Percentiles rank a stretch among this genome's conserved stretches.
Conservation (phyloP, 2,888 invertebrate genomes). For the Drosophila bunnanda region DNA sequence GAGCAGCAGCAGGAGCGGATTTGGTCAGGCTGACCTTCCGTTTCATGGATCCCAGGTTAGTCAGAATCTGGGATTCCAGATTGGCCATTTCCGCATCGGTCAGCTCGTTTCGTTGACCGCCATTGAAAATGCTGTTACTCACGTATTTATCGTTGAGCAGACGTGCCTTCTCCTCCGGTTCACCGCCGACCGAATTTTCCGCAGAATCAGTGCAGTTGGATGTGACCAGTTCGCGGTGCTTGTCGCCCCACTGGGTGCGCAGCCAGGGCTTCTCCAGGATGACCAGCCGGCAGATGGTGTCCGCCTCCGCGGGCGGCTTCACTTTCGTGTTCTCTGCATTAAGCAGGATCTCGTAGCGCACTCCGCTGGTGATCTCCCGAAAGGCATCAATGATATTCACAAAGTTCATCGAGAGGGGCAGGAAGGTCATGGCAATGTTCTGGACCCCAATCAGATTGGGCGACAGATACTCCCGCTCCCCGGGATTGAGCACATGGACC, state of each 20-base stretch:
- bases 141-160: slow-evolving; percentile 81
- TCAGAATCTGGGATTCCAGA: slow-evolving; percentile 82
- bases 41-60: slow-evolving; percentile 46
- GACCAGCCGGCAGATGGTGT: slow-evolving; percentile 86
- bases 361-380: slow-evolving; percentile 83
- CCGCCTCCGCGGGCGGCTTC: slow-evolving; percentile 76
- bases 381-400: slow-evolving; percentile 83
- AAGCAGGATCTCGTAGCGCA: slow-evolving; percentile 82
- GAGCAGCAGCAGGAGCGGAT: slow-evolving; percentile 15
- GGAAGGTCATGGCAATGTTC: slow-evolving; percentile 83
- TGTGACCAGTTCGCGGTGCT: slow-evolving; percentile 87
- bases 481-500: slow-evolving; percentile 82
- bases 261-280: slow-evolving; percentile 89
- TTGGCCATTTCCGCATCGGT: slow-evolving; percentile 79
- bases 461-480: slow-evolving; percentile 83
- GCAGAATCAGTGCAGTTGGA: slow-evolving; percentile 88
- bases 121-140: slow-evolving; percentile 82
- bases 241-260: slow-evolving; percentile 86
- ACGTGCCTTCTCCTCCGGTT: slow-evolving; percentile 57
- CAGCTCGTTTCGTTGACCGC: slow-evolving; percentile 81
- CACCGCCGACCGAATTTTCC: slow-evolving; percentile 52
- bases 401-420: slow-evolving; percentile 83
- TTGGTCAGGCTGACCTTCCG: slow-evolving; percentile 46
- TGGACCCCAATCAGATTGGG: slow-evolving; percentile 83
- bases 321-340: slow-evolving; percentile 81